phyloP scores from a whole-genome alignment of 1,140 invertebrate species.

The Hyphantria cunea region DNA sequence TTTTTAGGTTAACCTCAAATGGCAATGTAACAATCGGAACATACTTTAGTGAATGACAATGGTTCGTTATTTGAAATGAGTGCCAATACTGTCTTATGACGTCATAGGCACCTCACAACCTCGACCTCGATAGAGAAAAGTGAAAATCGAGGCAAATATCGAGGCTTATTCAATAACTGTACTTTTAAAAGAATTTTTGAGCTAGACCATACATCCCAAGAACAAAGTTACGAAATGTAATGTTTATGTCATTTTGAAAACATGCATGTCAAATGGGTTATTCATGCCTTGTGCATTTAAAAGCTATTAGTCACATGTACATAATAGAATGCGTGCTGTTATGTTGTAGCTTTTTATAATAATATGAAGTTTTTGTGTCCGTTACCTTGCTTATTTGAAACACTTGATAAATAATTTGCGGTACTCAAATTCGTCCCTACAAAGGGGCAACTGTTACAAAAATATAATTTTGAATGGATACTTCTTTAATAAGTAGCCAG shows the following conservation, averaged over 20 bases:
- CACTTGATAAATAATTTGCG: background rate
- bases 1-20: background rate
- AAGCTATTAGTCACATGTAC: conserved; percentile 11
- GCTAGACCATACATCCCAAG: background rate
- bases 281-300: conserved; percentile 23
- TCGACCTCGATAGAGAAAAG: conserved; percentile 64
- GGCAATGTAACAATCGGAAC: background rate
- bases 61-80: background rate
- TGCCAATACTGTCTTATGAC: conserved; percentile 8
- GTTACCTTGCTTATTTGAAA: background rate
- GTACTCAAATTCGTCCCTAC: background rate
- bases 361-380: too few relatives aligned
- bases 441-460: too few relatives aligned
- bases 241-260: conserved; percentile 19
- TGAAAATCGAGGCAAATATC: conserved; percentile 66
- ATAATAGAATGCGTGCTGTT: background rate
- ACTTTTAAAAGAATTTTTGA: background rate
- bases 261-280: conserved; percentile 15
- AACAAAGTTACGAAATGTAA: conserved; percentile 9
- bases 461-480: too few relatives aligned
- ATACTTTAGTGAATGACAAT: background rate
- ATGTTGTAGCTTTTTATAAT: too few relatives aligned
- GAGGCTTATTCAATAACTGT: conserved; percentile 43
- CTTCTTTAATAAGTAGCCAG: too few relatives aligned
- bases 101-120: conserved; percentile 42